Percentiles rank a stretch among this genome's conserved stretches.
phyloP scores from a whole-genome alignment of 2,888 invertebrate genomes.

The Scaptomyza cyrtandrae region DNA sequence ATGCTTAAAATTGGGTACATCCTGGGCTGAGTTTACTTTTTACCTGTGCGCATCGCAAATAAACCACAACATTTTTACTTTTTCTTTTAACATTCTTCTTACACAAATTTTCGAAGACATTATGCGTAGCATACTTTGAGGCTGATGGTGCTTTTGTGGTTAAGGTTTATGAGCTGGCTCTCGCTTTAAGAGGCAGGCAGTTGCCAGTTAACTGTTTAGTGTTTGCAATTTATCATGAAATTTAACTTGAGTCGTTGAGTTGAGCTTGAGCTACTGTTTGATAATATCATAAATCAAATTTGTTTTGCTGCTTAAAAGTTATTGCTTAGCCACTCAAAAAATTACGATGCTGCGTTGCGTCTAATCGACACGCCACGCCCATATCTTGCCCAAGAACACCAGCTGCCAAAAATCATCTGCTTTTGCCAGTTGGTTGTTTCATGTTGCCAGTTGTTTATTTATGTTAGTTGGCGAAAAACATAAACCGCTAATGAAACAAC shows the following conservation, averaged over 20 bases:
- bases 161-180: constrained; percentile 16
- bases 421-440: neutral
- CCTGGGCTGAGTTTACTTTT: constrained; percentile 42
- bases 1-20: constrained; percentile 72
- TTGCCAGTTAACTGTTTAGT: constrained; percentile 20
- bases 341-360: constrained; percentile 7
- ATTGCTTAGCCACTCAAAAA: constrained; percentile 24
- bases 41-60: constrained; percentile 37
- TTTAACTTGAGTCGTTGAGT: constrained; percentile 34
- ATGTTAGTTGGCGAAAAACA: neutral
- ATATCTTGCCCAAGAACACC: constrained; percentile 23
- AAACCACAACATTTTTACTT: constrained; percentile 13
- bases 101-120: constrained; percentile 44
- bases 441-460: neutral
- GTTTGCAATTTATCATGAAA: constrained; percentile 38
- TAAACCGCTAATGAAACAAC: constrained; percentile 75
- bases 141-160: constrained; percentile 34
- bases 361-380: constrained; percentile 19
- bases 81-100: constrained; percentile 30
- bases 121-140: constrained; percentile 73
- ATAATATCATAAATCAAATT: constrained; percentile 57
- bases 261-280: constrained; percentile 19
- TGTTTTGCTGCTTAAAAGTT: constrained; percentile 41
- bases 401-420: constrained; percentile 1
- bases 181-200: constrained; percentile 25